These are phyloP conservation scores for Excalfactoria chinensis DNA, from an alignment of 2,113 vertebrate genomes.

Conservation along the genomic window DNA sequence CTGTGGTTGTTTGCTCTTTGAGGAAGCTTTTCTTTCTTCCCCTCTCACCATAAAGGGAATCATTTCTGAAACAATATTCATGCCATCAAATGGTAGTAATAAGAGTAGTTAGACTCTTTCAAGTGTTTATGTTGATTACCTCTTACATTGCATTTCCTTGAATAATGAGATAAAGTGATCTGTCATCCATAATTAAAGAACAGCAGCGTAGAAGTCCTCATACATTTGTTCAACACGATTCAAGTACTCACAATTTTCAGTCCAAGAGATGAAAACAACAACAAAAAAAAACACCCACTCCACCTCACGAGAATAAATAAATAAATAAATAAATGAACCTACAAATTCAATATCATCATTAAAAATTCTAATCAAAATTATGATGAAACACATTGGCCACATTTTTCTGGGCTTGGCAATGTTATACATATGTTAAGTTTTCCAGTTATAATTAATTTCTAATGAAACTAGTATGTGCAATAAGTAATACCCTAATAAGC, in stretches of 20 bases:
- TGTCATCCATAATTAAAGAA: not conserved
- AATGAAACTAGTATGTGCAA: not conserved
- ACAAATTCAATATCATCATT: not conserved
- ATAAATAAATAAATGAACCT: not conserved
- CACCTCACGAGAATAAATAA: not conserved
- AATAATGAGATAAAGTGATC: not conserved
- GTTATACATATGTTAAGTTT: not conserved
- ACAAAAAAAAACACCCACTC: not conserved
- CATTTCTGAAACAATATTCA: not conserved
- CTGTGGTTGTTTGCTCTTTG: not conserved
- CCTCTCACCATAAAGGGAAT: not conserved
- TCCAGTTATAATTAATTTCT: not conserved
- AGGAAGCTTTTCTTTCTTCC: not conserved
- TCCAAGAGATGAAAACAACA: not conserved
- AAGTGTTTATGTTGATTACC: not conserved
- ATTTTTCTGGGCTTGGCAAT: not conserved
- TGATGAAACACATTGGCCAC: rapidly evolving
- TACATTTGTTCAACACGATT: not conserved
- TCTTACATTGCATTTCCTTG: not conserved
- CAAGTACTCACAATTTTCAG: not conserved
- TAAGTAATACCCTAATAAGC: not conserved
- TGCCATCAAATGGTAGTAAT: not conserved
- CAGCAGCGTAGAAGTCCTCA: not conserved
- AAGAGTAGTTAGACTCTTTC: not conserved
- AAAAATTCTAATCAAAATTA: not conserved